A percentile compares a stretch with the other conserved stretches of the same genome.
Conservation (phyloP, 1,140 invertebrate genomes). For the Drosophila miranda region DNA sequence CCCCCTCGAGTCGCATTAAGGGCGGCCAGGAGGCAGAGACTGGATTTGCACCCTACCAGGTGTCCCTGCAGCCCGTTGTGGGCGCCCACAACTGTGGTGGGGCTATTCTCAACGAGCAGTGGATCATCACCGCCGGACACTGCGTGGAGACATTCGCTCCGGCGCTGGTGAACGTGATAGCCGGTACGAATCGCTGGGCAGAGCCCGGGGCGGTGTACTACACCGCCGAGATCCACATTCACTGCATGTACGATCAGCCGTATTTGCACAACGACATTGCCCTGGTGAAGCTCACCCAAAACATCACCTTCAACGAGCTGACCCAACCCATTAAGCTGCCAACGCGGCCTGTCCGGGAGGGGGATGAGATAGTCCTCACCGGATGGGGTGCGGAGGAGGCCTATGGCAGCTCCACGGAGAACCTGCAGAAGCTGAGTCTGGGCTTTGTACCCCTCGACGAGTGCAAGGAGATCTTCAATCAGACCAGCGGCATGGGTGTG, state of each 20-base stretch:
- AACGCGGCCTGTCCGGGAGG: background rate
- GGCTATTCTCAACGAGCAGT: slow-evolving; percentile 79
- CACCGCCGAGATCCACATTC: slow-evolving; percentile 40
- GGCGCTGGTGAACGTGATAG: slow-evolving; percentile 37
- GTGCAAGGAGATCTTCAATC: slow-evolving; percentile 56
- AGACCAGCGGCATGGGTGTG: slow-evolving; percentile 50
- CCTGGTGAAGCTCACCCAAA: slow-evolving; percentile 78
- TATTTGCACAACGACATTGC: slow-evolving; percentile 83
- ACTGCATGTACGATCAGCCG: slow-evolving; percentile 69
- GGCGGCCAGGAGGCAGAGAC: slow-evolving; percentile 79
- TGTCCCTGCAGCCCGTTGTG: slow-evolving; percentile 65
- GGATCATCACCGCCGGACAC: slow-evolving; percentile 82
- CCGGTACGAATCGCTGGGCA: slow-evolving; percentile 51
- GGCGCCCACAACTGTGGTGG: slow-evolving; percentile 81
- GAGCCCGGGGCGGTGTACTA: slow-evolving; percentile 51
- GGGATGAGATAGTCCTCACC: slow-evolving; percentile 81
- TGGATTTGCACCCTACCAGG: slow-evolving; percentile 81
- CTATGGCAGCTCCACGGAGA: slow-evolving; percentile 32
- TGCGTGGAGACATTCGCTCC: slow-evolving; percentile 54
- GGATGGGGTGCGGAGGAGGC: slow-evolving; percentile 83
- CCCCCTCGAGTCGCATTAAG: slow-evolving; percentile 65
- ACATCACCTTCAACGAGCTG: slow-evolving; percentile 82
- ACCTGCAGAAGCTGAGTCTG: slow-evolving; percentile 60
- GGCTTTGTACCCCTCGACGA: slow-evolving; percentile 42
- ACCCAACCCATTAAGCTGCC: slow-evolving; percentile 80